Conservation (phyloP, 2,888 invertebrate species). For the Drosophila cognata region DNA sequence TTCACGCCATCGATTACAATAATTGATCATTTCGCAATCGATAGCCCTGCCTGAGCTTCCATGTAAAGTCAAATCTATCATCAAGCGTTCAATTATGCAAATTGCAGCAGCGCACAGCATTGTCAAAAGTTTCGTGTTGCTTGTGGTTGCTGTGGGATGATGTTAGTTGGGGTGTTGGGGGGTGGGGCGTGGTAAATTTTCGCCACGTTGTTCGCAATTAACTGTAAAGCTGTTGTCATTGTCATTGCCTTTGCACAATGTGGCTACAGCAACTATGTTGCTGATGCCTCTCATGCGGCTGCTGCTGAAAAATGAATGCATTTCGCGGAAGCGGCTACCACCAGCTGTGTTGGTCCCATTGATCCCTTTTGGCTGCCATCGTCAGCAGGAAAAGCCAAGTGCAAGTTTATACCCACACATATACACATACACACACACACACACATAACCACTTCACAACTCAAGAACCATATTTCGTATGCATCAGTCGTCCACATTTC, state of each 20-base stretch:
- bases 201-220: conserved; percentile 66
- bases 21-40: conserved; percentile 18
- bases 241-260: conserved; percentile 58
- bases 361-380: conserved; percentile 54
- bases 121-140: conserved; percentile 15
- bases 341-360: conserved; percentile 61
- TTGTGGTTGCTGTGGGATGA: background rate
- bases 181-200: conserved; percentile 25
- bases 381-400: conserved; percentile 43
- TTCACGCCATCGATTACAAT: conserved; percentile 7
- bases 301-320: conserved; percentile 70
- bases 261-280: conserved; percentile 51
- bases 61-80: conserved; percentile 29
- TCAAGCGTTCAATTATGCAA: conserved; percentile 56
- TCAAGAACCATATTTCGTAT: conserved; percentile 61
- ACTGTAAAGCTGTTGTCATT: conserved; percentile 62
- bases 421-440: conserved; percentile 9
- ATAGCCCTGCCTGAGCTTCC: background rate
- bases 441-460: conserved; percentile 47
- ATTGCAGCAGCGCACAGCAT: conserved; percentile 31
- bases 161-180: background rate
- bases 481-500: conserved; percentile 67
- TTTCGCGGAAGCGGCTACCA: conserved; percentile 61
- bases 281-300: conserved; percentile 9
- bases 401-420: conserved; percentile 14